Conservation (phyloP, 64 coral and sea anemone genomes). For the Actinia tenebrosa region DNA sequence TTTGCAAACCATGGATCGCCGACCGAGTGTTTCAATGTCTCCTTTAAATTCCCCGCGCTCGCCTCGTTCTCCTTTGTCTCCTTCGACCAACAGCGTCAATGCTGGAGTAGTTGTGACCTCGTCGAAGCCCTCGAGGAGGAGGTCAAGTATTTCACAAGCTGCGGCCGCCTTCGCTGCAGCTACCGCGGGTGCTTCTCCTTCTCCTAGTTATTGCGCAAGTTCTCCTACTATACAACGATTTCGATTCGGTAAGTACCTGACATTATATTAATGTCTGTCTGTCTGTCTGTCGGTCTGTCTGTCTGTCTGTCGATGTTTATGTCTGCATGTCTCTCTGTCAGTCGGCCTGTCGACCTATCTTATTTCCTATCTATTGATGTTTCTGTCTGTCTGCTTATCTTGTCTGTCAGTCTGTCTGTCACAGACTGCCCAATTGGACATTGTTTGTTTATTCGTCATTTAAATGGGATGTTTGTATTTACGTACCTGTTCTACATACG, state of each 20-base stretch:
- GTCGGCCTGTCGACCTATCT: too few species aligned
- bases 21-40: conserved; percentile 38
- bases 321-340: too few species aligned
- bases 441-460: too few species aligned
- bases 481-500: too few species aligned
- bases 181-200: conserved; percentile 89
- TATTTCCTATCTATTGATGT: too few species aligned
- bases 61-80: conserved; percentile 71
- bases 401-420: too few species aligned
- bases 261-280: too few species aligned
- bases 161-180: conserved; percentile 96
- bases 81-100: conserved; percentile 51
- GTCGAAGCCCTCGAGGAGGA: conserved; percentile 73
- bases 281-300: too few species aligned
- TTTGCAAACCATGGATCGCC: conserved; percentile 11
- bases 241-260: conserved; percentile 73
- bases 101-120: conserved; percentile 96
- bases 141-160: conserved; percentile 92
- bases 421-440: too few species aligned
- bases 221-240: conserved; percentile 64
- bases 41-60: conserved; percentile 59
- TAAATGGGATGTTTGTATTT: too few species aligned
- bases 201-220: conserved; percentile 43
- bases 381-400: not conserved
- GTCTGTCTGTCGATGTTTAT: too few species aligned